Base-by-base conservation (phyloP, 37 sponge, comb jelly and placozoan genomes). In the Hormiphora californensis region DNA sequence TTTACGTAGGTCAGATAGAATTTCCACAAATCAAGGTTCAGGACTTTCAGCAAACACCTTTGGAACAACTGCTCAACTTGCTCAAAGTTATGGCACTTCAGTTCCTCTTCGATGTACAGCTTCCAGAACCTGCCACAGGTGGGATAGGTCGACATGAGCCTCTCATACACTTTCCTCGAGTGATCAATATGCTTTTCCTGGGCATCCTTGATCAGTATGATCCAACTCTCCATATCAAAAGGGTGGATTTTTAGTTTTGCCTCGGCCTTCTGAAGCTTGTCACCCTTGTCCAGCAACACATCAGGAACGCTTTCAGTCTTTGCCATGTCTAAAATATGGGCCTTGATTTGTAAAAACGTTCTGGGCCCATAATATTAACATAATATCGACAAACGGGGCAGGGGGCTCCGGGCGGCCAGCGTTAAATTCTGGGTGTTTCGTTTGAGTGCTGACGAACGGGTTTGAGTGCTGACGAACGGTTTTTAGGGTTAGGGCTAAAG, bases 51-150 rank as follows among this genome's bases (percentile, higher is more conserved):
- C 85, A 97, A 89, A 85, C 92, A 94, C 11, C 92, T 87, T 57
- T 93, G 95, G 43, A 97, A 97, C 36, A 97, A 69, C 93, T 94
- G 87, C 0, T 40, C 81, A n/a, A 73, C 81, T 40, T 46, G 32
- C 44, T 73, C 81, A 40, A 73, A 73, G 44, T 86, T 59, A n/a
- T 86, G 36, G 25, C 31, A 86, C 89, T 87, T 97, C 94, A 27
- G 93, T 94, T 54, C 92, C 43, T 94, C 95, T 78, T 97, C 99
- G 59, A 94, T 90, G 91, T 94, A 97, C 0, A 93, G 78, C 69
- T 92, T 91, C 99, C 99, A 97, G 91, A 91, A 97, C 3, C 95
- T 88, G 0, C 94, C 99, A 28, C 89, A 90, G 0, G 91, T 94
- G 19, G 99, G 99, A 85, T 95, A 97, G 28, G 87, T 87, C 33